phyloP scores from a whole-genome alignment of 2,888 invertebrate genomes.

The Zygothrica quintamaculata region DNA sequence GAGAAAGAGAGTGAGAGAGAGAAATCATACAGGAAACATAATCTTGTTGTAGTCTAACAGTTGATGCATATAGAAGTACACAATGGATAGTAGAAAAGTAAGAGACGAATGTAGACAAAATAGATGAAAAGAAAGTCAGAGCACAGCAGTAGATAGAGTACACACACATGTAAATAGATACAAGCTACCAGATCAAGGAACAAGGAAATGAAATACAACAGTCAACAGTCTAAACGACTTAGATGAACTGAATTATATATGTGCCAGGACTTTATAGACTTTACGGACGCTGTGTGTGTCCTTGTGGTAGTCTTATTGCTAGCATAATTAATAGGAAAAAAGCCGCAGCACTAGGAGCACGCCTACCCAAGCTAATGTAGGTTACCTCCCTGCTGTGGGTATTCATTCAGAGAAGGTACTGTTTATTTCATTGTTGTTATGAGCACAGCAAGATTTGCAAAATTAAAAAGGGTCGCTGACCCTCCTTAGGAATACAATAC shows the following conservation, averaged over 20 bases:
- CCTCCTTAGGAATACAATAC: conserved; percentile 54
- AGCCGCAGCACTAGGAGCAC: conserved; percentile 18
- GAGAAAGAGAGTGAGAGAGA: conserved; percentile 34
- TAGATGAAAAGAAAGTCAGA: background rate
- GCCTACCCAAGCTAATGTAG: conserved; percentile 19
- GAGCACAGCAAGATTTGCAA: conserved; percentile 67
- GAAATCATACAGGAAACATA: conserved; percentile 57
- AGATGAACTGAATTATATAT: conserved; percentile 39
- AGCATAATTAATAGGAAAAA: conserved; percentile 72
- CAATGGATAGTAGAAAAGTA: conserved; percentile 19
- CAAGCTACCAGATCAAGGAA: conserved; percentile 22
- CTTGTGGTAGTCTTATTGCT: conserved; percentile 43
- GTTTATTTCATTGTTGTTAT: conserved; percentile 76
- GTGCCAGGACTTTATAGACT: conserved; percentile 23
- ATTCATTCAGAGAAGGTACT: conserved; percentile 36
- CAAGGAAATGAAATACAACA: conserved; percentile 19
- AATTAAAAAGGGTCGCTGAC: conserved; percentile 81
- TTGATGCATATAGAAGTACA: conserved; percentile 16
- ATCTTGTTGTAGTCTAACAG: conserved; percentile 47
- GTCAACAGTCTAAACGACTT: conserved; percentile 4
- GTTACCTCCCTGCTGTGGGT: conserved; percentile 2
- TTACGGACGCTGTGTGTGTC: conserved; percentile 37
- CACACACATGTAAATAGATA: conserved; percentile 26
- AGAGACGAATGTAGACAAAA: conserved; percentile 7
- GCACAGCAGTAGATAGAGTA: too few species aligned